Percentiles rank a stretch among this genome's conserved stretches.
Evolutionary conservation across 2,888 invertebrate genomes (phyloP).

Genomic region (Acrobeloides nanus): DNA sequence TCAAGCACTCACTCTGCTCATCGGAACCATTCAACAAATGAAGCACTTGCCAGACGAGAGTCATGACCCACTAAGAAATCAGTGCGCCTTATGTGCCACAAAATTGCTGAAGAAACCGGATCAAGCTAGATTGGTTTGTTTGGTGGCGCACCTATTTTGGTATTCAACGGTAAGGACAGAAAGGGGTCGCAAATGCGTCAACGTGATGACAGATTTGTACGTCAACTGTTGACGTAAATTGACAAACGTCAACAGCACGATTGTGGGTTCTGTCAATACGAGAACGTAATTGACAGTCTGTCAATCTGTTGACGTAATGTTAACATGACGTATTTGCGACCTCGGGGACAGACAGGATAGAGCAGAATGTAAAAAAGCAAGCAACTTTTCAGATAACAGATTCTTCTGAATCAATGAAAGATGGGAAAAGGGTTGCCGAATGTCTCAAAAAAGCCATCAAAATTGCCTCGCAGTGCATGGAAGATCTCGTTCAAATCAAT

Average conservation of each 20-base stretch:
- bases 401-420: slow-evolving; percentile 65
- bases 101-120: slow-evolving; percentile 87
- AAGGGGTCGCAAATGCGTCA: too few relatives aligned
- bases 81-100: slow-evolving; percentile 88
- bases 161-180: slow-evolving; percentile 58
- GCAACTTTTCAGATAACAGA: slow-evolving; percentile 15
- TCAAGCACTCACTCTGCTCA: slow-evolving; percentile 87
- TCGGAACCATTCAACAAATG: slow-evolving; percentile 80
- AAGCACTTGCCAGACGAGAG: slow-evolving; percentile 68
- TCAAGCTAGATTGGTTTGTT: slow-evolving; percentile 70
- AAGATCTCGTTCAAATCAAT: slow-evolving; percentile 88
- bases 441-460: slow-evolving; percentile 89
- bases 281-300: too few relatives aligned
- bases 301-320: too few relatives aligned
- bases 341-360: too few relatives aligned
- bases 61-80: slow-evolving; percentile 87
- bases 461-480: slow-evolving; percentile 95
- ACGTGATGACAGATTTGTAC: too few relatives aligned
- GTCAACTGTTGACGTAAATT: too few relatives aligned
- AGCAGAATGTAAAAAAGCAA: too few relatives aligned
- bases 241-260: too few relatives aligned
- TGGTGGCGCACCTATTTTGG: slow-evolving; percentile 85
- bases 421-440: slow-evolving; percentile 82
- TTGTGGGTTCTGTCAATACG: too few relatives aligned
- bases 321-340: too few relatives aligned